These are phyloP conservation scores for Cancer borealis DNA, from an alignment of 2,888 invertebrate species.

Conservation along the genomic window DNA sequence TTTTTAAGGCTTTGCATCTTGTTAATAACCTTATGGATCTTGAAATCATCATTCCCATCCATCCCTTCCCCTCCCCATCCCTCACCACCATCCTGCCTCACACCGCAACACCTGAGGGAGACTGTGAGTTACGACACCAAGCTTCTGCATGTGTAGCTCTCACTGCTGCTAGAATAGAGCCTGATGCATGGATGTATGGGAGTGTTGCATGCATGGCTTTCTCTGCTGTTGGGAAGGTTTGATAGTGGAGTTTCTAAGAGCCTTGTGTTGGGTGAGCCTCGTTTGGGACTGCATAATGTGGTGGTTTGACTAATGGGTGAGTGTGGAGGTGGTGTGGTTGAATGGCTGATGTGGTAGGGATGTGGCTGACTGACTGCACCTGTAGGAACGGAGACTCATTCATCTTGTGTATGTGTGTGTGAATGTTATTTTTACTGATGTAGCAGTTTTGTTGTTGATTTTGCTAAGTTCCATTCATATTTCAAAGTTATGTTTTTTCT, in stretches of 20 bases:
- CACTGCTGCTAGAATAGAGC: neutral
- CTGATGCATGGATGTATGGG: neutral
- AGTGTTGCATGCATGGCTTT: neutral
- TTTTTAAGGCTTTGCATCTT: too few relatives aligned
- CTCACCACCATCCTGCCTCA: neutral
- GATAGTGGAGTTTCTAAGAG: neutral
- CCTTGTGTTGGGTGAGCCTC: neutral
- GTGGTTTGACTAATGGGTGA: neutral
- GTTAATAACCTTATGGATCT: neutral
- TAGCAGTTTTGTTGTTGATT: neutral
- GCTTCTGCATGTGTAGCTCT: neutral
- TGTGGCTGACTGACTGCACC: neutral
- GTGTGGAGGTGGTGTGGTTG: neutral
- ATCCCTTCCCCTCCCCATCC: neutral
- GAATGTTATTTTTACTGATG: neutral
- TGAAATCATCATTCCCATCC: neutral
- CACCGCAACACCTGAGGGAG: neutral
- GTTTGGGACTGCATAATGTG: neutral
- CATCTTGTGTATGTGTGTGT: constrained; percentile 1
- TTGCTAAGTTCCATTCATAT: neutral
- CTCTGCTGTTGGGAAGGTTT: neutral
- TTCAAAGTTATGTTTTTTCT: neutral
- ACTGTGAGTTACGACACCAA: neutral
- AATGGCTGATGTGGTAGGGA: neutral
- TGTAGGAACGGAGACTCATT: neutral